Conservation (phyloP, 2,113 vertebrate species). For the Salvator merianae region DNA sequence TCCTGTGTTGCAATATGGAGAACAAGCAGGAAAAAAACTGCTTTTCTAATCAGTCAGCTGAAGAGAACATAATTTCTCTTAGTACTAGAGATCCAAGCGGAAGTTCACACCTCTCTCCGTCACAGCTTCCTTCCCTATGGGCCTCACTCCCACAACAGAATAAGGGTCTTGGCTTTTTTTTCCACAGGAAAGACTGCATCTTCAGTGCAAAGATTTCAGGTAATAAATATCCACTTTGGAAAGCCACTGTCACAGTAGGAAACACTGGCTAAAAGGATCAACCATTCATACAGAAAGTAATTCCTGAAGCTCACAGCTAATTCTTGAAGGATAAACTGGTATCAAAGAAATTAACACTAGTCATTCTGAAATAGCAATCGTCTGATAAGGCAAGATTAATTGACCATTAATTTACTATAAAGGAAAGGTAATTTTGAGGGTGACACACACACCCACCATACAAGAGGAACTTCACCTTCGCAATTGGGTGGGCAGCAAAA, state of each 20-base stretch:
- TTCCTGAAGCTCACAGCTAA: neutral
- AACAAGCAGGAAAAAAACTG: no score
- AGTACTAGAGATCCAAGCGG: neutral
- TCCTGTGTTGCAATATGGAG: no score
- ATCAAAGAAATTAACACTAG: accelerated
- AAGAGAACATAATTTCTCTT: no score
- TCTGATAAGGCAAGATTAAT: neutral
- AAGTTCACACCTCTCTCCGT: neutral
- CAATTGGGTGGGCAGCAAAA: slow-evolving; percentile 25
- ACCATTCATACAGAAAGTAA: neutral
- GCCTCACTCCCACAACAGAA: neutral
- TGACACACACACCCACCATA: neutral
- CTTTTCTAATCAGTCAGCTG: no score
- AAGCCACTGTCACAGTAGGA: neutral
- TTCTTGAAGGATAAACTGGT: neutral
- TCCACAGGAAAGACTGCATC: neutral
- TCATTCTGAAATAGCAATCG: neutral
- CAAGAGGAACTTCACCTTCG: slow-evolving; percentile 33
- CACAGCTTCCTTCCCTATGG: neutral
- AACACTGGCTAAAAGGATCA: neutral
- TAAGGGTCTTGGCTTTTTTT: neutral
- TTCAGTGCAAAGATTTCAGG: neutral
- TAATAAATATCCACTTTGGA: neutral
- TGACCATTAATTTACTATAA: neutral
- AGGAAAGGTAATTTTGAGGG: neutral